Percentiles rank a stretch among this genome's conserved stretches.
Evolutionary conservation across 2,113 vertebrate genomes (phyloP).

Genomic region (Cololabis saira): DNA sequence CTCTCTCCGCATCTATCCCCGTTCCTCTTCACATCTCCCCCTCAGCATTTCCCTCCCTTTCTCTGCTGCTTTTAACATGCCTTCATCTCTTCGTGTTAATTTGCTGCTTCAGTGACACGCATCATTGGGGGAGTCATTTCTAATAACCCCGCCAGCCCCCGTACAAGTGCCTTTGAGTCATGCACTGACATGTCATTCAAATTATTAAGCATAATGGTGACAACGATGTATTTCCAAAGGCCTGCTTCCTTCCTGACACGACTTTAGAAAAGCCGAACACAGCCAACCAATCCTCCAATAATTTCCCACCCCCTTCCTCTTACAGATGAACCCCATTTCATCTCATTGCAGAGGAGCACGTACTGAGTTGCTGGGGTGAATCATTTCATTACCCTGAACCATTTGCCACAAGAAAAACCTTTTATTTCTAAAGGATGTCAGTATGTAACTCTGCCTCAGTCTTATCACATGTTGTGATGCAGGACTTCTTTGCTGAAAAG

Average conservation of each 20-base stretch:
- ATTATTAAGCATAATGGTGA: conserved; percentile 79
- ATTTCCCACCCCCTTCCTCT: conserved; percentile 5
- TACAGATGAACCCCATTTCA: conserved; percentile 50
- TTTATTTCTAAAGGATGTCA: conserved; percentile 55
- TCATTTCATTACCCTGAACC: conserved; percentile 65
- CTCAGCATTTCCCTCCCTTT: conserved; percentile 22
- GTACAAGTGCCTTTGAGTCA: conserved; percentile 71
- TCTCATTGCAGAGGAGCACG: conserved; percentile 53
- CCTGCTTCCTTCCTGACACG: conserved; percentile 54
- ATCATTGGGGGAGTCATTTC: conserved; percentile 81
- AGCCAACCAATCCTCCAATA: conserved; percentile 23
- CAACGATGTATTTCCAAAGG: conserved; percentile 71
- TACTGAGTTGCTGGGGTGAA: conserved; percentile 60
- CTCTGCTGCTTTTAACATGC: conserved; percentile 63
- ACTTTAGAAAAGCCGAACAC: conserved; percentile 46
- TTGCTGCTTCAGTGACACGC: conserved; percentile 87
- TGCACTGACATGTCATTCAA: conserved; percentile 71
- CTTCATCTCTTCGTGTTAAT: conserved; percentile 82
- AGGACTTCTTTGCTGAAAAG: conserved; percentile 46
- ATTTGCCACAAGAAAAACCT: conserved; percentile 40
- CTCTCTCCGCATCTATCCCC: conserved; percentile 50
- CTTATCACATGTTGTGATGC: conserved; percentile 60
- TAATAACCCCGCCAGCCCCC: conserved; percentile 75
- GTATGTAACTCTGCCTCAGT: conserved; percentile 56
- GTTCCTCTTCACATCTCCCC: conserved; percentile 31